Percentiles rank a stretch among this genome's conserved stretches.
Evolutionary conservation across 2,113 vertebrate genomes (phyloP).

Genomic region (Campylomormyrus numenius): DNA sequence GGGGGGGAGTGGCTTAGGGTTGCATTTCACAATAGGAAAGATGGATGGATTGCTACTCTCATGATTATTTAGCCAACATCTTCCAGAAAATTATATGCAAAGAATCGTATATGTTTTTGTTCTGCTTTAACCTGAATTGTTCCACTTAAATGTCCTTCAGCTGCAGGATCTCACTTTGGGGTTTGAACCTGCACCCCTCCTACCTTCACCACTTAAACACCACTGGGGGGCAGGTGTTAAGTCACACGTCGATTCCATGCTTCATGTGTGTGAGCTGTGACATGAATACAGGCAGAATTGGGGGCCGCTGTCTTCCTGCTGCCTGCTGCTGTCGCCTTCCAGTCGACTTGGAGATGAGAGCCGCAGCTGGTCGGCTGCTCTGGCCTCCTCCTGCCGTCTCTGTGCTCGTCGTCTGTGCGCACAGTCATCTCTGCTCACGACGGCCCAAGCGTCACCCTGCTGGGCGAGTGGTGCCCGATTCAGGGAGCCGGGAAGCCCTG

Average conservation of each 20-base stretch:
- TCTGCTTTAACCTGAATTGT: not conserved
- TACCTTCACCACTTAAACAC: not conserved
- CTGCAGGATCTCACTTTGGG: not conserved
- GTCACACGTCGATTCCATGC: not conserved
- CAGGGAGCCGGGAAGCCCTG: not conserved
- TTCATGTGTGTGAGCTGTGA: not conserved
- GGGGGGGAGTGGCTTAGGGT: not conserved
- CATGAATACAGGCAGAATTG: not conserved
- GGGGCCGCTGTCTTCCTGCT: not conserved
- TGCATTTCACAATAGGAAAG: not conserved
- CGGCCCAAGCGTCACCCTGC: not conserved
- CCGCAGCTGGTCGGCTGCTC: not conserved
- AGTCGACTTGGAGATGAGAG: not conserved
- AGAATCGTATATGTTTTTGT: not conserved
- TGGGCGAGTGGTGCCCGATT: not conserved
- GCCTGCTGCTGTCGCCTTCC: not conserved
- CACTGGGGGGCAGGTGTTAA: not conserved
- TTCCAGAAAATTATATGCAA: not conserved
- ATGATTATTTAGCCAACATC: not conserved
- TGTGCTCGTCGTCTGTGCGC: not conserved
- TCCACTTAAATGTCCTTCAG: not conserved
- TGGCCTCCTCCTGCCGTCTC: not conserved
- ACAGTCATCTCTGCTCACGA: not conserved
- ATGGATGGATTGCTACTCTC: not conserved
- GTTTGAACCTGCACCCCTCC: not conserved